Evolutionary conservation across 2,797 vertebrate genomes (phyloP).

Genomic region (Malacoraja senta): DNA sequence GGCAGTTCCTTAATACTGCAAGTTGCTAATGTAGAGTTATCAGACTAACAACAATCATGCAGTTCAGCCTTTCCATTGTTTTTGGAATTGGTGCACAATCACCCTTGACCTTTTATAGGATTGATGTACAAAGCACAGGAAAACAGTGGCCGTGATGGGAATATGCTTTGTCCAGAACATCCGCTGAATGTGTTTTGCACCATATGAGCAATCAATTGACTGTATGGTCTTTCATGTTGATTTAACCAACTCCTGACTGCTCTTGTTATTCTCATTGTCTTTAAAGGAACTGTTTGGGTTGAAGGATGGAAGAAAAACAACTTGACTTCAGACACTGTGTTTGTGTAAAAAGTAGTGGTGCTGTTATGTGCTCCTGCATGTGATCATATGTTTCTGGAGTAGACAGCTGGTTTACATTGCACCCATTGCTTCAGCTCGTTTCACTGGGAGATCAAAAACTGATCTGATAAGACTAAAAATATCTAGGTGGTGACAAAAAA

Average conservation of each 20-base stretch:
- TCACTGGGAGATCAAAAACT: not conserved
- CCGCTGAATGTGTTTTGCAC: not conserved
- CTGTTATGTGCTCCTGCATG: not conserved
- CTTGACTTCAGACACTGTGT: not conserved
- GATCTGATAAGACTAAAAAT: not conserved
- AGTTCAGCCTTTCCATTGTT: conserved; percentile 17
- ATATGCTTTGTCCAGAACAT: not conserved
- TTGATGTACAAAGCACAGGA: not conserved
- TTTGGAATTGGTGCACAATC: not conserved
- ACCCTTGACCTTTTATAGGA: not conserved
- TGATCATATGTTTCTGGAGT: not conserved
- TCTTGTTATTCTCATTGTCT: not conserved
- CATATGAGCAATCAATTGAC: not conserved
- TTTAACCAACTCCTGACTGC: not conserved
- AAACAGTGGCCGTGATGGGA: not conserved
- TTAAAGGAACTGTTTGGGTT: not conserved
- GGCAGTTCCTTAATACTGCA: not conserved
- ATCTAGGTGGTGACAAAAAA: not conserved
- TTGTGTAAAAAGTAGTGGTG: not conserved
- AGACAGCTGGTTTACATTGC: not conserved
- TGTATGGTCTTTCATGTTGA: not conserved
- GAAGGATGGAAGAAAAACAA: not conserved
- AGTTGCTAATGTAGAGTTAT: not conserved
- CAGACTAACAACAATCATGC: not conserved
- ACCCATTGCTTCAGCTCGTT: not conserved